These are phyloP conservation scores for Stegastes partitus DNA, from an alignment of 2,113 vertebrate species.

Conservation along the genomic window DNA sequence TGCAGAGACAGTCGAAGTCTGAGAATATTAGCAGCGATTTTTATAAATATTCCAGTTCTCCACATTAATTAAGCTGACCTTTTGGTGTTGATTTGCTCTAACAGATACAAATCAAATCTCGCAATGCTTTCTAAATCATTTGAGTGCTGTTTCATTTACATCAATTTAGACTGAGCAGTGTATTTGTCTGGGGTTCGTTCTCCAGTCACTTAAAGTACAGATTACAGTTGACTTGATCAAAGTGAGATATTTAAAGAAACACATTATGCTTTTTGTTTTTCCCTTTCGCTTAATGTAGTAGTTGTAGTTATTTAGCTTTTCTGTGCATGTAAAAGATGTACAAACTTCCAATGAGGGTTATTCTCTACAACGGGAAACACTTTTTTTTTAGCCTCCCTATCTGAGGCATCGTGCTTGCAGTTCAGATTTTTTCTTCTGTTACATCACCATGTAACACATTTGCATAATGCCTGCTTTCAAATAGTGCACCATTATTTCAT, in stretches of 20 bases:
- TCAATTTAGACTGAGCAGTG: constrained; percentile 6
- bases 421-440: too few species aligned
- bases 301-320: too few species aligned
- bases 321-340: too few species aligned
- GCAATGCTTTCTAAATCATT: constrained; percentile 25
- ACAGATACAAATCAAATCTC: constrained; percentile 27
- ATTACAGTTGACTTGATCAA: constrained; percentile 32
- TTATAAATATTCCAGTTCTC: background rate
- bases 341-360: too few species aligned
- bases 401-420: too few species aligned
- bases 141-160: constrained; percentile 34
- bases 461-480: too few species aligned
- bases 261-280: too few species aligned
- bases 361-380: too few species aligned
- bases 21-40: constrained; percentile 1
- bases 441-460: too few species aligned
- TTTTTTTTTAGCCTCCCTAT: too few species aligned
- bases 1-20: background rate
- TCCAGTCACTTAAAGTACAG: constrained; percentile 3
- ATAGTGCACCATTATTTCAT: too few species aligned
- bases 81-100: constrained; percentile 13
- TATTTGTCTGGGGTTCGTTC: background rate
- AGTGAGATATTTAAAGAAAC: constrained; percentile 26
- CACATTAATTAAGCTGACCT: constrained; percentile 39
- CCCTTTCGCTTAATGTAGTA: too few species aligned